Evolutionary conservation across 2,888 invertebrate genomes (phyloP).

Genomic region (Smittia sp.): DNA sequence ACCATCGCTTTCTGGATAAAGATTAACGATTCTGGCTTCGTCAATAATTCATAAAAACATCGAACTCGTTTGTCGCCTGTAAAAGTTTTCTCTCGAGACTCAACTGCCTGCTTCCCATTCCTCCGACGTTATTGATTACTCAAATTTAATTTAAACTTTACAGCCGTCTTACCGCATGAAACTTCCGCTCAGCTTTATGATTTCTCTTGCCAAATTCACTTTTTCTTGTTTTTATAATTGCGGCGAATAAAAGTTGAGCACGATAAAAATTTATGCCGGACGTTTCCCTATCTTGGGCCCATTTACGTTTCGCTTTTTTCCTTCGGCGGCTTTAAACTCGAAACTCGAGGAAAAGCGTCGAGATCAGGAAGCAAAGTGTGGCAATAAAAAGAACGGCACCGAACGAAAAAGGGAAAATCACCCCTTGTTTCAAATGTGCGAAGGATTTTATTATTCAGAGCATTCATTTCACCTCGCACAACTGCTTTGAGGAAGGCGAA

Average conservation of each 20-base stretch:
- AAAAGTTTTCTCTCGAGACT: no score
- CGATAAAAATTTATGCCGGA: conserved; percentile 12
- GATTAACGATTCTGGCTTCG: no score
- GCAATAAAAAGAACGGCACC: conserved; percentile 18
- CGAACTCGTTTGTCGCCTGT: no score
- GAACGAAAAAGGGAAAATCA: conserved; percentile 9
- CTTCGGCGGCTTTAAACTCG: neutral
- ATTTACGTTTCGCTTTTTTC: no score
- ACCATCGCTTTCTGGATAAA: no score
- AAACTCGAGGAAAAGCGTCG: neutral
- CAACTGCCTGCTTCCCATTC: no score
- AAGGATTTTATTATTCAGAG: conserved; percentile 36
- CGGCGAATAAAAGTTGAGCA: conserved; percentile 9
- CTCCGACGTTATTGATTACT: no score
- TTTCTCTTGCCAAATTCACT: neutral
- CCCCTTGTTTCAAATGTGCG: conserved; percentile 39
- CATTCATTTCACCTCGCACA: conserved; percentile 33
- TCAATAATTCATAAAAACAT: no score
- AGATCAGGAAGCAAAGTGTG: conserved; percentile 27
- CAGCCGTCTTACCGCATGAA: neutral
- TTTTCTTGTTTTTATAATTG: conserved; percentile 1
- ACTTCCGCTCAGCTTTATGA: neutral
- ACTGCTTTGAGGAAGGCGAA: neutral
- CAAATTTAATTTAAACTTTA: conserved; percentile 7
- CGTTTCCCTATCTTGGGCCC: neutral